Percentiles rank a stretch among this genome's conserved stretches.
These are phyloP conservation scores for Pilophorus perplexus DNA, from an alignment of 2,888 invertebrate genomes.

Conservation along the genomic window DNA sequence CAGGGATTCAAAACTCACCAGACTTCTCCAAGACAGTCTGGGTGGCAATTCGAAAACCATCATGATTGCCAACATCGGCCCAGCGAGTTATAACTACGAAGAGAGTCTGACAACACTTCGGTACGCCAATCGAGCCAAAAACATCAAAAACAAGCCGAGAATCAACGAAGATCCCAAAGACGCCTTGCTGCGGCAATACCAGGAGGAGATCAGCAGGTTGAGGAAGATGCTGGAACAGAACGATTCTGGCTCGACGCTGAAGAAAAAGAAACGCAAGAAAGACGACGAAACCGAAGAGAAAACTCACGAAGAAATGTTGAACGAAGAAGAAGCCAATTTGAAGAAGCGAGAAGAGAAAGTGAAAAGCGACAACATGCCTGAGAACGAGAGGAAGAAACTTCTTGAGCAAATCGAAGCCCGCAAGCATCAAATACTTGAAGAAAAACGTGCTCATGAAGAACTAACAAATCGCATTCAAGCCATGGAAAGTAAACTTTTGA, in stretches of 20 bases:
- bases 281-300: conserved; percentile 33
- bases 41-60: conserved; percentile 99
- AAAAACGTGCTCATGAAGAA: conserved; percentile 65
- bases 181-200: conserved; percentile 90
- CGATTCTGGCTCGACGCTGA: neutral
- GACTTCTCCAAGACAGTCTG: conserved; percentile 85
- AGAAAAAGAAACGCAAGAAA: conserved; percentile 41
- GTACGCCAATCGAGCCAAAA: conserved; percentile 95
- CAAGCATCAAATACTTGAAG: conserved; percentile 51
- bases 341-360: conserved; percentile 46
- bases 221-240: conserved; percentile 50
- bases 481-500: conserved; percentile 90
- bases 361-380: conserved; percentile 48
- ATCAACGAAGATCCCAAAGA: conserved; percentile 99
- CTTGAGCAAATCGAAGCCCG: conserved; percentile 53
- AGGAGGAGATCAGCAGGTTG: conserved; percentile 84
- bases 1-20: conserved; percentile 93
- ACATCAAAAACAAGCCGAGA: conserved; percentile 96
- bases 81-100: conserved; percentile 96
- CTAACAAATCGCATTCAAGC: conserved; percentile 74
- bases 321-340: conserved; percentile 49
- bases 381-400: conserved; percentile 52
- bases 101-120: conserved; percentile 94
- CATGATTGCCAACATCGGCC: conserved; percentile 99
- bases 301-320: conserved; percentile 49